These are phyloP conservation scores for Arremon aurantiirostris DNA, from an alignment of 2,797 vertebrate species.

Conservation along the genomic window DNA sequence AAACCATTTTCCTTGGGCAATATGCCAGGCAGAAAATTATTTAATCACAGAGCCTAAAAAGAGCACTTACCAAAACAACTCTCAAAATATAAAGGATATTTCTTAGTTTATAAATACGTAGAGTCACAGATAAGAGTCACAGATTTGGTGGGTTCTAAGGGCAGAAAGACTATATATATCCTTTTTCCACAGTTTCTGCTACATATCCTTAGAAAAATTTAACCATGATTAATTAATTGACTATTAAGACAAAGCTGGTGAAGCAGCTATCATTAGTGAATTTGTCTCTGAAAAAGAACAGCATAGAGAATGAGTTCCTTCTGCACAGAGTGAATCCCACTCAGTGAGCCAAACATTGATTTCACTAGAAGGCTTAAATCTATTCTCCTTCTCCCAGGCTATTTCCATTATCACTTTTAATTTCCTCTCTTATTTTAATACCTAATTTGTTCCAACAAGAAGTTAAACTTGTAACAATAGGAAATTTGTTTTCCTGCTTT, in stretches of 20 bases:
- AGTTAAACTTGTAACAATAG: neutral
- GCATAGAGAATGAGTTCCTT: neutral
- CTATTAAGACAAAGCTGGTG: neutral
- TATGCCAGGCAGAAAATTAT: neutral
- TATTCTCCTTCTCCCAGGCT: neutral
- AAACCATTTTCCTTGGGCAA: conserved; percentile 1
- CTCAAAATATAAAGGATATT: neutral
- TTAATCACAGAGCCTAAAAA: conserved; percentile 31
- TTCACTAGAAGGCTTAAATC: neutral
- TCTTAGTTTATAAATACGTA: conserved; percentile 3
- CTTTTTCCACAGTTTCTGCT: neutral
- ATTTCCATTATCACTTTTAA: neutral
- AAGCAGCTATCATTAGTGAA: neutral
- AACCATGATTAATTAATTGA: neutral
- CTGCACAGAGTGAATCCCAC: neutral
- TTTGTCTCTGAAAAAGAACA: neutral
- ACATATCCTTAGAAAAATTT: neutral
- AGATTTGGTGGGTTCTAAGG: neutral
- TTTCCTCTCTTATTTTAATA: conserved; percentile 10
- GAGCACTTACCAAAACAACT: neutral
- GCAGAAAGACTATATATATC: neutral
- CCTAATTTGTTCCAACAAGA: neutral
- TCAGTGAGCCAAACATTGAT: neutral
- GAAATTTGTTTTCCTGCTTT: conserved; percentile 4
- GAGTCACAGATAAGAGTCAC: neutral